Conservation (phyloP, 2,113 vertebrate species). For the Corythaeola cristata region DNA sequence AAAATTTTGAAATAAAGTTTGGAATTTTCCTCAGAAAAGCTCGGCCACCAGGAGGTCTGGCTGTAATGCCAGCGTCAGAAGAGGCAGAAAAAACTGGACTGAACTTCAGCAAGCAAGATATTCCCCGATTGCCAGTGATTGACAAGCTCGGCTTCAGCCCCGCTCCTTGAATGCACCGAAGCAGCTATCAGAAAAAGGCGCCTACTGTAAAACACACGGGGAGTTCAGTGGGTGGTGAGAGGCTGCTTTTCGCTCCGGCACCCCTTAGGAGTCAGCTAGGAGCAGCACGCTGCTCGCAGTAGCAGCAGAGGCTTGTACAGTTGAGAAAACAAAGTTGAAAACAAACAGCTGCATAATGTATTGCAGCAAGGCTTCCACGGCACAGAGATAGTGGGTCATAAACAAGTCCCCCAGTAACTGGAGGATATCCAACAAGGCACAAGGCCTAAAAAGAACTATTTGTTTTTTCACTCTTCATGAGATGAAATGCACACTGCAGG, state of each 20-base stretch:
- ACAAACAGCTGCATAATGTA: constrained; percentile 59
- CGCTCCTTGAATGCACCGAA: background rate
- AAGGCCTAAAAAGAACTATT: constrained; percentile 57
- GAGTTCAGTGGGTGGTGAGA: background rate
- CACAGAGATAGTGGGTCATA: constrained; percentile 64
- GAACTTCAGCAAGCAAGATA: constrained; percentile 23
- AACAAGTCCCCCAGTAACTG: constrained; percentile 65
- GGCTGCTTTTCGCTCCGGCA: background rate
- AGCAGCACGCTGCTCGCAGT: background rate
- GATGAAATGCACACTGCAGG: constrained; percentile 61
- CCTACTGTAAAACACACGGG: background rate
- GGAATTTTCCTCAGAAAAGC: constrained; percentile 51
- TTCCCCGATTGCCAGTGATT: background rate
- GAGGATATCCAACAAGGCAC: constrained; percentile 50
- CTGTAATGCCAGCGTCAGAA: background rate
- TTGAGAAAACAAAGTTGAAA: constrained; percentile 69
- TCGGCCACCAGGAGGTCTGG: constrained; percentile 20
- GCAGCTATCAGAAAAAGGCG: background rate
- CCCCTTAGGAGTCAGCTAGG: background rate
- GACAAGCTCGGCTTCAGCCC: constrained; percentile 16
- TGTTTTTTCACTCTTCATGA: constrained; percentile 52
- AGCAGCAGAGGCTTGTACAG: constrained; percentile 43
- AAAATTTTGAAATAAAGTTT: constrained; percentile 64
- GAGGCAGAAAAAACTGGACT: constrained; percentile 36
- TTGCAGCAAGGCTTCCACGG: constrained; percentile 44